These are phyloP conservation scores for Notarius lentiginosus DNA, from an alignment of 2,113 vertebrate species.

Conservation along the genomic window DNA sequence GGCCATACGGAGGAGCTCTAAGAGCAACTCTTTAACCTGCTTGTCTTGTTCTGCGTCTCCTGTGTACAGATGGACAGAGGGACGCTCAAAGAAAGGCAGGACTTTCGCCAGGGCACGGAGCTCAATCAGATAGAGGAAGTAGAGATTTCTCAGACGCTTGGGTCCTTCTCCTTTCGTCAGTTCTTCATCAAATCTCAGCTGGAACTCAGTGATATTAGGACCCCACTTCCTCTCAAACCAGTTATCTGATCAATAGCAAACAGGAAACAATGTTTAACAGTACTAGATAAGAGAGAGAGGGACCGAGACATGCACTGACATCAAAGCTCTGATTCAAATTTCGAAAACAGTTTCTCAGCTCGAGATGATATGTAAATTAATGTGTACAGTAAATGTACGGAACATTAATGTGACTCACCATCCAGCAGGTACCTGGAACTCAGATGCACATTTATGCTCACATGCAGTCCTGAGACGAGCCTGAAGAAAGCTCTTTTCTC, in stretches of 20 bases:
- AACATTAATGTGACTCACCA: constrained; percentile 69
- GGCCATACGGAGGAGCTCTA: constrained; percentile 82
- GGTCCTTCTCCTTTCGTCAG: constrained; percentile 87
- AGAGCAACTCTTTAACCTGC: constrained; percentile 74
- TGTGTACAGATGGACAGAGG: constrained; percentile 81
- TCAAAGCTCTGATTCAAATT: background rate
- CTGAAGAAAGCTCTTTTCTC: constrained; percentile 93
- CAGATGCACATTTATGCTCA: constrained; percentile 92
- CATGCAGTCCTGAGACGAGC: constrained; percentile 87
- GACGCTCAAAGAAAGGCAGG: constrained; percentile 84
- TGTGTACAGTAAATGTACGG: background rate
- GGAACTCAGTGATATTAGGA: constrained; percentile 87
- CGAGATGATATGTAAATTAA: background rate
- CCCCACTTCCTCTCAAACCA: constrained; percentile 89
- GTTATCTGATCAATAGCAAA: constrained; percentile 69
- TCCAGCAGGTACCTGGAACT: constrained; percentile 86
- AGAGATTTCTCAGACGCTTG: constrained; percentile 87
- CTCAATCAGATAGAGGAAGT: constrained; percentile 93
- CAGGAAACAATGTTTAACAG: background rate
- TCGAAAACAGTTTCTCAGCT: background rate
- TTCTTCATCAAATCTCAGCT: constrained; percentile 83
- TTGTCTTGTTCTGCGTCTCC: constrained; percentile 74
- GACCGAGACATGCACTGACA: background rate
- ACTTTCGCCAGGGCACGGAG: constrained; percentile 87
- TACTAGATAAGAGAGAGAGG: background rate